Base-by-base conservation (phyloP, 2,888 invertebrate genomes). In the Myopa testacea region DNA sequence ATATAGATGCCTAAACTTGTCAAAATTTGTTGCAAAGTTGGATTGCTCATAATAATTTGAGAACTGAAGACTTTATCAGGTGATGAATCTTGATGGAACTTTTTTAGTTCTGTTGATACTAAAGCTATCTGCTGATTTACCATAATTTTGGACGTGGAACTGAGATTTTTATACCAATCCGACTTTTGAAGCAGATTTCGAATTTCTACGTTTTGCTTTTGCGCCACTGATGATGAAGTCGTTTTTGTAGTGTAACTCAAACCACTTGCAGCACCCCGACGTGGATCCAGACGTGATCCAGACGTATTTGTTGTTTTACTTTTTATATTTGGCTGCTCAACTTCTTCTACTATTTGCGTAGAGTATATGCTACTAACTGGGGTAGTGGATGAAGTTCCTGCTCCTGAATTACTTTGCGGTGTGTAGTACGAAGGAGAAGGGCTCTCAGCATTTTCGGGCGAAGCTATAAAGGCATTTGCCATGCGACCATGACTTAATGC, bases 101-200 rank as follows among this genome's bases (percentile, higher is more conserved):
- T 92, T 85, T 93, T 92, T 37, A 92, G 88, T 87, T 91, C 91
- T 81, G 91, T 92, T 8, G 93, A 92, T 14, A 93, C 91, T 40
- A 92, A 90, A 1, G 93, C 92, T 84, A 94, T 87, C 85, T 94
- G 91, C 84, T 94, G 93, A 85, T 94, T 94, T 0, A 94, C 92
- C 88, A 93, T 91, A 82, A 94, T 91, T 88, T 94, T 94, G 85
- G 93, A 93, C 81, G 93, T 94, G 76, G 93, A 93, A 82, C 93
- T 93, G 69, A 94, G 89, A 80, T 93, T 93, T 85, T 92, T 93
- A 85, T 93, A 94, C 92, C 94, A 94, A 77, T 91, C 91, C 0
- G 94, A 93, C 84, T 91, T 92, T 87, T 93, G 93, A 74, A 93
- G 87, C 81, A 93, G 87, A 79, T 91, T 92, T 86, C 93, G 93